Conservation (phyloP, 2,113 vertebrate genomes). For the Copsychus sechellarum region DNA sequence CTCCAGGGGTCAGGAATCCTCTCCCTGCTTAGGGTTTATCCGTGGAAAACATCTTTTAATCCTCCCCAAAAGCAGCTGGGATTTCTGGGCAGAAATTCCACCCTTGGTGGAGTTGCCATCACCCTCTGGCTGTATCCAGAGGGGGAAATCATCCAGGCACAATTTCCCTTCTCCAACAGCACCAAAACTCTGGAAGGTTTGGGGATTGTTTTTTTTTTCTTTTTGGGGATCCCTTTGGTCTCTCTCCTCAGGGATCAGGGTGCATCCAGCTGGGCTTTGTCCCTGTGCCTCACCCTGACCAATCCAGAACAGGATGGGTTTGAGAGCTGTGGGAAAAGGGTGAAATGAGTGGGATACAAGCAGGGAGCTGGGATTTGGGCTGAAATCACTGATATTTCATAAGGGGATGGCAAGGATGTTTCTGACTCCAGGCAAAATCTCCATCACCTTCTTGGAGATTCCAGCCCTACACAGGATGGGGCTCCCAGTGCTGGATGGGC, state of each 20-base stretch:
- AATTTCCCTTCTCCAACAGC: neutral
- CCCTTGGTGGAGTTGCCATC: neutral
- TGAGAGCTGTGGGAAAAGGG: neutral
- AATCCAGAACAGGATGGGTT: neutral
- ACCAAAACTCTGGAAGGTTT: neutral
- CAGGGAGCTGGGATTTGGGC: neutral
- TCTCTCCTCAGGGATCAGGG: neutral
- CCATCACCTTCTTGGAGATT: rapidly evolving
- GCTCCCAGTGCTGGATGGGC: rapidly evolving
- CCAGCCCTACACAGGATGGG: neutral
- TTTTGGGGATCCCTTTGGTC: neutral
- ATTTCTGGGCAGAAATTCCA: neutral
- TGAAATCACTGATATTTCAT: neutral
- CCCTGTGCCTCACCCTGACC: rapidly evolving
- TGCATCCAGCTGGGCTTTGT: neutral
- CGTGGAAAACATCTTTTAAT: neutral
- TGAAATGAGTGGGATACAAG: rapidly evolving
- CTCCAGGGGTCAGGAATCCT: neutral
- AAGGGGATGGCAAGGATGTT: rapidly evolving
- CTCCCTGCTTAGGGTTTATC: neutral
- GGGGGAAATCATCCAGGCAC: neutral
- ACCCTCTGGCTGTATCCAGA: rapidly evolving
- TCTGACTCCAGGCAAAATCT: neutral
- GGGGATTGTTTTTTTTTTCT: rapidly evolving
- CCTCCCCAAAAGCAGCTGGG: neutral